Evolutionary conservation across 2,888 invertebrate species (phyloP), one percentile per base, ranked within the genome.

Genomic region (Archips xylosteana): DNA sequence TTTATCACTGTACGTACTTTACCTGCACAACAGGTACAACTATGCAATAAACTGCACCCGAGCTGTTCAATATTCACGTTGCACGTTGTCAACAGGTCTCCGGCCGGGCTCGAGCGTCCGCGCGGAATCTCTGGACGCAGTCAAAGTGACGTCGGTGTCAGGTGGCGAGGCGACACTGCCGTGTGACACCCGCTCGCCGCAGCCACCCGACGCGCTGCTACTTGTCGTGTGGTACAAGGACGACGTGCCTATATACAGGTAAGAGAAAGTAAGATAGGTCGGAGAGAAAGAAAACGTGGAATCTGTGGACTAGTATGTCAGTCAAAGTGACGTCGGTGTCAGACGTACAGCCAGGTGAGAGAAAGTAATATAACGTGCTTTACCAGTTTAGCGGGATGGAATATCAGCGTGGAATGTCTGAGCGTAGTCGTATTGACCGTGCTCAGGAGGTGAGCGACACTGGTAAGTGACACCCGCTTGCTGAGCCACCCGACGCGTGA

Each of bases 191-290:
- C 96, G 96, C 78, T 96, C 97, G 62, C 96, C 97, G 68, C 95
- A 96, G 78, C 95, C 96, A 60, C 96, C 97, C 81, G 98, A 98
- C 91, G 96, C 96, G 76, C 96, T 97, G 75, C 95, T 97, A 63
- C 95, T 98, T 68, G 97, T 98, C 82, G 97, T 98, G 69, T 98
- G 98, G 98, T 98, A 98, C 90, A 98, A 98, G 89, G 97, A 97
- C 87, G 97, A 98, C 88, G 96, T 96, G 76, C 98, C 98, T 76
- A 97, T 98, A 83, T 98, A 98, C 95, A 98, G 98, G 98, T 98
- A 36, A 0, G 32, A 45, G 45, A 54, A 23, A 47, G n/a, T n/a
- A n/a, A 23, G 3, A 12, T 45, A 45, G 6, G 51, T 8, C 13
- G 15, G 51, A 51, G n/a, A 6, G 6, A 5, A 39, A 39, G 39